A percentile compares a stretch with the other conserved stretches of the same genome.
These are phyloP conservation scores for Catotricha subobsoleta DNA, from an alignment of 2,888 invertebrate species.

Conservation along the genomic window DNA sequence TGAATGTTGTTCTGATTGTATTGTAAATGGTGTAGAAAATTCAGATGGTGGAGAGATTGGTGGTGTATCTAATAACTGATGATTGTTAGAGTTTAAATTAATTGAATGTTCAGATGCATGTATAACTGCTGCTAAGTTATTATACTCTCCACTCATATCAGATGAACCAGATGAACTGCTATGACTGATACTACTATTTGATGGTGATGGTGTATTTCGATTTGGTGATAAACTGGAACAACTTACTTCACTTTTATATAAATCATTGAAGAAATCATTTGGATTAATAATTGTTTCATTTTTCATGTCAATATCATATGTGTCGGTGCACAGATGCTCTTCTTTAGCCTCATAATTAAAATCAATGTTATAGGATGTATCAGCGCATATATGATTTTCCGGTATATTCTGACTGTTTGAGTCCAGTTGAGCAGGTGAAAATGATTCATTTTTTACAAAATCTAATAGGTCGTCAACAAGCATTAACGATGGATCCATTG, in stretches of 20 bases:
- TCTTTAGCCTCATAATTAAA: too few relatives aligned
- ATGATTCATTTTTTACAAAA: constrained; percentile 1
- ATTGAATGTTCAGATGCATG: background rate
- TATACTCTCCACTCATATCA: constrained; percentile 4
- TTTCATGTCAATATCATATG: too few relatives aligned
- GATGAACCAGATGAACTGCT: constrained; percentile 5
- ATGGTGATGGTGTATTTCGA: constrained; percentile 24
- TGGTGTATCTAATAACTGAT: background rate
- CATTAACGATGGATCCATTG: background rate
- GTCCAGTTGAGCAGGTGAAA: too few relatives aligned
- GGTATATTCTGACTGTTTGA: background rate
- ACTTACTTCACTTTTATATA: constrained; percentile 12
- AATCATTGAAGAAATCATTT: constrained; percentile 22
- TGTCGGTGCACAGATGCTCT: background rate
- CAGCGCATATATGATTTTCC: too few relatives aligned
- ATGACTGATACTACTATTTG: constrained; percentile 15
- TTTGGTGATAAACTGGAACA: constrained; percentile 11
- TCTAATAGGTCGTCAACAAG: background rate
- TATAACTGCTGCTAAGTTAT: background rate
- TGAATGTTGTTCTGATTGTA: constrained; percentile 7
- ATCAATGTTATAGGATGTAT: background rate
- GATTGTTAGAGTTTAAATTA: background rate
- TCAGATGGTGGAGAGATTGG: constrained; percentile 21
- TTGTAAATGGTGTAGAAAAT: constrained; percentile 1
- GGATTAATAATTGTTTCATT: constrained; percentile 16